Percentiles rank a stretch among this genome's conserved stretches.
Conservation (phyloP, 2,797 vertebrate genomes). For the Sardinella longiceps region DNA sequence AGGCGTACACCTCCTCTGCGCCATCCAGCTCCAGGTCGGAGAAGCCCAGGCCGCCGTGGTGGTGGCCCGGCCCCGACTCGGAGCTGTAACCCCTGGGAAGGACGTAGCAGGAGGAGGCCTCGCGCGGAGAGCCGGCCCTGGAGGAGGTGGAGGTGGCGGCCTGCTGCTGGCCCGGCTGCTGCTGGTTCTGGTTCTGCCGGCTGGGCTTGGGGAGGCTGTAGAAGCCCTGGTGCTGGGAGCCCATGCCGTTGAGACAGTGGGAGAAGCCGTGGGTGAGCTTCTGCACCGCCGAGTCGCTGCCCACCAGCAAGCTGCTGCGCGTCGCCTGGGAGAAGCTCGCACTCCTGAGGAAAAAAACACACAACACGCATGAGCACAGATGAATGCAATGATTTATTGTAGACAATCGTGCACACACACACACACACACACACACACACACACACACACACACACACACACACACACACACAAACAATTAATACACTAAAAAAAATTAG, state of each 20-base stretch:
- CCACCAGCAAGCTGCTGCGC: constrained; percentile 83
- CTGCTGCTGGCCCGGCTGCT: constrained; percentile 73
- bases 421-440: neutral
- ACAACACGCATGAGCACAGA: neutral
- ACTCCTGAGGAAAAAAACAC: constrained; percentile 76
- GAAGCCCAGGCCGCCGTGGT: constrained; percentile 62
- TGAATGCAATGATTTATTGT: neutral
- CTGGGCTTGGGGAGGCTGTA: constrained; percentile 94
- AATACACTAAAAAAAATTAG: neutral
- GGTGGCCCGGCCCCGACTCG: constrained; percentile 77
- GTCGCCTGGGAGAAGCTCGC: constrained; percentile 97
- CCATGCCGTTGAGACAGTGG: constrained; percentile 89
- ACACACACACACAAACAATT: neutral
- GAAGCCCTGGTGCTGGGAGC: constrained; percentile 88
- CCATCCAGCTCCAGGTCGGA: constrained; percentile 82
- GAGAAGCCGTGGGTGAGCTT: constrained; percentile 90
- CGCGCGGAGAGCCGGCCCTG: constrained; percentile 72
- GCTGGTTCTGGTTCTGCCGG: constrained; percentile 40
- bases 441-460: neutral
- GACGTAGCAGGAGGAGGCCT: constrained; percentile 82
- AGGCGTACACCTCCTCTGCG: constrained; percentile 89
- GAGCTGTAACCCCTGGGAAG: constrained; percentile 85
- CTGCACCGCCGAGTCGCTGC: constrained; percentile 88
- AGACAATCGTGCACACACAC: neutral
- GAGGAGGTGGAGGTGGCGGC: constrained; percentile 57